Conservation (phyloP, 2,888 invertebrate species). For the Slavum lentiscoides region DNA sequence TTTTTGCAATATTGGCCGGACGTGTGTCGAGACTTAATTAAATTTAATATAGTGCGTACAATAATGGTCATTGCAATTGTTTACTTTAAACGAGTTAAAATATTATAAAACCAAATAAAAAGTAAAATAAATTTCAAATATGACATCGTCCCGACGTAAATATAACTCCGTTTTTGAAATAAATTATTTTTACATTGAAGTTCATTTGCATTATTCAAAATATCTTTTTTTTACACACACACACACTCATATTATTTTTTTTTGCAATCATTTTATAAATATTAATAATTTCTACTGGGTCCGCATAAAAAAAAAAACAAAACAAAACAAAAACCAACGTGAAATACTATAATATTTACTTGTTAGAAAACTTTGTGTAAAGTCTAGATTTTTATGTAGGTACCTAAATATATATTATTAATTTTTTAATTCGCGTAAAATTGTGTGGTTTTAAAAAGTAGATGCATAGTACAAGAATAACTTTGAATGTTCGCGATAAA, state of each 20-base stretch:
- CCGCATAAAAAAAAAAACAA: too few relatives aligned
- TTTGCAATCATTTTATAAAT: conserved; percentile 1
- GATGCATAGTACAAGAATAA: too few relatives aligned
- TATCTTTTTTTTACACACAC: background rate
- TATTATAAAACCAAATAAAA: conserved; percentile 1
- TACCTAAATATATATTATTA: too few relatives aligned
- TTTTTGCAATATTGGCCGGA: background rate
- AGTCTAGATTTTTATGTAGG: background rate
- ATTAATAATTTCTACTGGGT: conserved; percentile 1
- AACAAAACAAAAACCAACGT: too few relatives aligned
- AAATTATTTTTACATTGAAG: background rate
- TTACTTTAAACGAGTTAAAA: background rate
- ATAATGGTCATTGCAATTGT: conserved; percentile 23
- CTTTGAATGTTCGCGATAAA: too few relatives aligned
- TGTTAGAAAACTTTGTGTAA: background rate
- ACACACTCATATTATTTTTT: background rate
- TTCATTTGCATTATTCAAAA: conserved; percentile 37
- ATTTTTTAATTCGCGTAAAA: too few relatives aligned
- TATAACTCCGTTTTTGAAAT: background rate
- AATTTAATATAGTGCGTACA: background rate
- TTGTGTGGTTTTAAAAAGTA: too few relatives aligned
- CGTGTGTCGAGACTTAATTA: conserved; percentile 27
- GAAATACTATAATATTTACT: background rate
- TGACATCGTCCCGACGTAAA: background rate
- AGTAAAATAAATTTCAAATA: conserved; percentile 27